Evolutionary conservation across 1,140 invertebrate species (phyloP).

Genomic region (Scaptomyza hsui): DNA sequence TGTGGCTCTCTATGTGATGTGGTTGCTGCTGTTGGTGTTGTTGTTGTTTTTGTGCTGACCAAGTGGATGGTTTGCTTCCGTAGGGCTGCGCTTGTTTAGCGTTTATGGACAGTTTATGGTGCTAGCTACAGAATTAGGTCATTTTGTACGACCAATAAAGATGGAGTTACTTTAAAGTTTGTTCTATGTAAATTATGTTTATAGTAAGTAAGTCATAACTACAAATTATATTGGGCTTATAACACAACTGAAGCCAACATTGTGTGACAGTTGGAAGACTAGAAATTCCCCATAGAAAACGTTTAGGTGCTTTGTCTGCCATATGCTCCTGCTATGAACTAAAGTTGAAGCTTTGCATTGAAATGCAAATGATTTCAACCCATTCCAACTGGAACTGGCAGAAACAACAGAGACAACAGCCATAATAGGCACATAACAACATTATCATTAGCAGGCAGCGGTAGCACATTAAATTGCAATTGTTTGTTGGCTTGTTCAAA

Average conservation of each 20-base stretch:
- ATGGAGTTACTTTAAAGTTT: too few relatives aligned
- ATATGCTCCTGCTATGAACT: neutral
- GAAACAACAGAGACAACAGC: conserved; percentile 41
- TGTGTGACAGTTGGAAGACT: neutral
- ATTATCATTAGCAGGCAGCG: conserved; percentile 69
- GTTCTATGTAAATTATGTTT: neutral
- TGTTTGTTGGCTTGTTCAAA: conserved; percentile 35
- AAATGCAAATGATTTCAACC: conserved; percentile 67
- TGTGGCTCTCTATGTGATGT: too few relatives aligned
- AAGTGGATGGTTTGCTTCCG: conserved; percentile 8
- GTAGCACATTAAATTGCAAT: conserved; percentile 73
- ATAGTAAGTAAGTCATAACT: neutral
- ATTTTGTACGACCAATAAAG: neutral
- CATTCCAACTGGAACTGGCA: conserved; percentile 1
- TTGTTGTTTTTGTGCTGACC: neutral
- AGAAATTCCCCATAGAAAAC: neutral
- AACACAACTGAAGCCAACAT: neutral
- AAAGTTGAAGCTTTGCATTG: conserved; percentile 10
- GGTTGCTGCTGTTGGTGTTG: too few relatives aligned
- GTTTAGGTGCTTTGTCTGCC: conserved; percentile 10
- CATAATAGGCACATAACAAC: conserved; percentile 77
- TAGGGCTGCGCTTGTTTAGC: neutral
- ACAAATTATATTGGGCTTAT: neutral
- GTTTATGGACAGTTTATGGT: conserved; percentile 5
- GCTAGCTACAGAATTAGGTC: neutral